phyloP scores from a whole-genome alignment of 2,888 invertebrate species.

The Chironomus tentans region DNA sequence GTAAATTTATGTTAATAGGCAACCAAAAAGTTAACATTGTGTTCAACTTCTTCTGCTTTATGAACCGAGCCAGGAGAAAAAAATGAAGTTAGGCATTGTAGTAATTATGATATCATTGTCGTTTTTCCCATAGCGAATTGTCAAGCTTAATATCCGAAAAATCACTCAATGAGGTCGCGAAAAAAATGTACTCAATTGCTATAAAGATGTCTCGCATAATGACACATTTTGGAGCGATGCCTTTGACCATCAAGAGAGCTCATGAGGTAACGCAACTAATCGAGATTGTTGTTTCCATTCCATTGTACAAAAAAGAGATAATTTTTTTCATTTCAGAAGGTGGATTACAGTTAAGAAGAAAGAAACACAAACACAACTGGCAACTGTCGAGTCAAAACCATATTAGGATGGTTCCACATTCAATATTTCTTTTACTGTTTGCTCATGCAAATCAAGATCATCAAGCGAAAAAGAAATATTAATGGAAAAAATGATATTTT shows the following conservation, averaged over 20 bases:
- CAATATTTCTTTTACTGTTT: constrained; percentile 4
- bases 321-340: not conserved
- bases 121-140: not conserved
- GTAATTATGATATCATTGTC: constrained; percentile 4
- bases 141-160: not conserved
- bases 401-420: constrained; percentile 8
- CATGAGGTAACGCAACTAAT: not conserved
- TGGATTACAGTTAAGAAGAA: constrained; percentile 10
- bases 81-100: not conserved
- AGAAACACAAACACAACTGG: no score
- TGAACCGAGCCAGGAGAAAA: not conserved
- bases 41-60: no score
- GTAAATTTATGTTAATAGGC: constrained; percentile 24
- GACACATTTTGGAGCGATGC: not conserved
- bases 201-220: not conserved
- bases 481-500: not conserved
- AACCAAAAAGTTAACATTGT: not conserved
- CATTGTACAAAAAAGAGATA: no score
- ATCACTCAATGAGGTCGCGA: not conserved
- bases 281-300: not conserved
- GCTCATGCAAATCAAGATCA: constrained; percentile 18
- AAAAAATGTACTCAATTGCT: not conserved
- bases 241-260: not conserved
- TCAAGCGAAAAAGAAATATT: not conserved
- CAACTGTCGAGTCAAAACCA: not conserved